A percentile compares a stretch with the other conserved stretches of the same genome.
These are phyloP conservation scores for Cladorhizidae sp. DNA, from an alignment of 37 sponge, comb jelly and placozoan genomes.

Conservation along the genomic window DNA sequence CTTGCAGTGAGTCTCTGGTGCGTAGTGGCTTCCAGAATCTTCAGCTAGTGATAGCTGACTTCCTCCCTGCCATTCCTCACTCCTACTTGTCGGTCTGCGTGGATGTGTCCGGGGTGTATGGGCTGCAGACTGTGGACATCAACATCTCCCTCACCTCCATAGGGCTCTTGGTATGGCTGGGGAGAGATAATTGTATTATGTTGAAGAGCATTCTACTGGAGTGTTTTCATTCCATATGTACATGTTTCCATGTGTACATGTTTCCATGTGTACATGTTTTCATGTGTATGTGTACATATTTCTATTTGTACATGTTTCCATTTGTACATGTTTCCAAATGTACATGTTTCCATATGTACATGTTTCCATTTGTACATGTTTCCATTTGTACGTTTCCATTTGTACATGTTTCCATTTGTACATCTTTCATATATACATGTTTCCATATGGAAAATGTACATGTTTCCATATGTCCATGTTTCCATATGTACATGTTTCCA, in stretches of 20 bases:
- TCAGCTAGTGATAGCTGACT: constrained; percentile 92
- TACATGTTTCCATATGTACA: not conserved
- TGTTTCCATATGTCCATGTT: too few relatives aligned
- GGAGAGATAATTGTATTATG: too few relatives aligned
- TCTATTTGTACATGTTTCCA: not conserved
- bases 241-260: not conserved
- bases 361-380: too few relatives aligned
- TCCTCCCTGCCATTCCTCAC: constrained; percentile 71
- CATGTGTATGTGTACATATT: not conserved
- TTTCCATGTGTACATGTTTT: too few relatives aligned
- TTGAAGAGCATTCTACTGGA: too few relatives aligned
- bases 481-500: not conserved
- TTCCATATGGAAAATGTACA: not conserved
- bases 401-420: too few relatives aligned
- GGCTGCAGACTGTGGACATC: constrained; percentile 84
- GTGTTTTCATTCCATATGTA: not conserved
- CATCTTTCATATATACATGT: not conserved
- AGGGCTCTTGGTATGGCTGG: constrained; percentile 92
- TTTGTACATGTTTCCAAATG: not conserved
- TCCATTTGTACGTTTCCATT: too few relatives aligned
- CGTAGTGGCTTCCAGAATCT: constrained; percentile 85
- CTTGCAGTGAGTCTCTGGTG: constrained; percentile 63
- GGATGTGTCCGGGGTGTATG: constrained; percentile 73
- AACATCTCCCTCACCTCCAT: constrained; percentile 95
- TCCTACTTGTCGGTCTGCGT: constrained; percentile 76